These are phyloP conservation scores for Megaustenia siamemsis DNA, from an alignment of 2,888 invertebrate genomes.

Conservation along the genomic window DNA sequence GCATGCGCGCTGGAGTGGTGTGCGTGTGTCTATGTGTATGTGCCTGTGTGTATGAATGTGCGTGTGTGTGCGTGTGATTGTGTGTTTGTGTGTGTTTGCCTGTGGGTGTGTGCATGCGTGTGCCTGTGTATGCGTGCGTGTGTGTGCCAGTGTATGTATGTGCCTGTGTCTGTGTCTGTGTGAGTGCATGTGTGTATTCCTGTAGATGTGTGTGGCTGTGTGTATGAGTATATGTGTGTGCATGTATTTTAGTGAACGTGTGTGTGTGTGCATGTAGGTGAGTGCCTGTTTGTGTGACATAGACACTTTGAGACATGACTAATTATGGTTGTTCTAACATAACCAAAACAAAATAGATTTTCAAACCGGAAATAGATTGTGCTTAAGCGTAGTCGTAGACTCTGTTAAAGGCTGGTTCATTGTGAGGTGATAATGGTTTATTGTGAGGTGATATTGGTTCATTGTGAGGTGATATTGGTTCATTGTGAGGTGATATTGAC, in stretches of 20 bases:
- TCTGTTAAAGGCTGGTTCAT: too few species aligned
- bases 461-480: too few species aligned
- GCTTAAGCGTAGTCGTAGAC: too few species aligned
- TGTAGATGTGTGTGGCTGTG: background rate
- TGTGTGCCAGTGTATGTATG: background rate
- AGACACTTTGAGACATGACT: too few species aligned
- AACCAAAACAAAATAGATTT: too few species aligned
- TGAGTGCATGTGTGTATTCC: background rate
- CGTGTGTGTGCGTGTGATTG: background rate
- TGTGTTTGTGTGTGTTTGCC: background rate
- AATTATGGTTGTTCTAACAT: too few species aligned
- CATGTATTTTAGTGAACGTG: background rate
- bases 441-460: too few species aligned
- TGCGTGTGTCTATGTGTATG: slow-evolving; percentile 8
- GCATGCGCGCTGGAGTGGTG: too few species aligned
- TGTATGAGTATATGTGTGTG: background rate
- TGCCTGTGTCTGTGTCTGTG: background rate
- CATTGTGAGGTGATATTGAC: too few species aligned
- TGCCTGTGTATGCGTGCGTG: background rate
- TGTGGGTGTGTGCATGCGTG: background rate
- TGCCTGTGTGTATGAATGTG: background rate
- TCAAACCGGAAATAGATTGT: too few species aligned
- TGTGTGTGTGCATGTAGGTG: background rate
- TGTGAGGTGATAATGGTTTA: too few species aligned
- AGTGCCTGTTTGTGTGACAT: too few species aligned